Percentiles rank a stretch among this genome's conserved stretches.
phyloP scores from a whole-genome alignment of 2,113 vertebrate species.

The Nannobrachium achirus region DNA sequence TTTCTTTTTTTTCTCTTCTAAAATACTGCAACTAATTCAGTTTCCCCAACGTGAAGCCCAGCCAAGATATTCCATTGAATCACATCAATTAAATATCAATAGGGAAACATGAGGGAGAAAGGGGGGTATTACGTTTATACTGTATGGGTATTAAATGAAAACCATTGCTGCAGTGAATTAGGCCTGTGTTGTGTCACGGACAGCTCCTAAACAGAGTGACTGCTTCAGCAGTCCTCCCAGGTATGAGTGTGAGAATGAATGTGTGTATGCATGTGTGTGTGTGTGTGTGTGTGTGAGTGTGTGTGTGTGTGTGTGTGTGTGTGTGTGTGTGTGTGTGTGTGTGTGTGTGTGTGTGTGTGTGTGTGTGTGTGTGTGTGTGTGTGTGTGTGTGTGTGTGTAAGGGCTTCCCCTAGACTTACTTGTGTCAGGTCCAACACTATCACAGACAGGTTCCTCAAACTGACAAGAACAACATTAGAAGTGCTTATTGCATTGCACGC shows the following conservation, averaged over 20 bases:
- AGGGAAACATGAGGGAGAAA: conserved; percentile 10
- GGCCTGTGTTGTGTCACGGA: conserved; percentile 53
- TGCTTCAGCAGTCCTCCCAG: conserved; percentile 35
- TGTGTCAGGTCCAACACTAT: not conserved
- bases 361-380: not conserved
- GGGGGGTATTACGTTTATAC: conserved; percentile 32
- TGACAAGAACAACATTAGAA: conserved; percentile 14
- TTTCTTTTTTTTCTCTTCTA: conserved; percentile 9
- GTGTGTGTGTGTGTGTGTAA: not conserved
- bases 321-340: not conserved
- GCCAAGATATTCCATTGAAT: conserved; percentile 26
- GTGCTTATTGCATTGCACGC: conserved; percentile 3
- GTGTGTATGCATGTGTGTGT: not conserved
- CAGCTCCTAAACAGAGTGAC: conserved; percentile 49
- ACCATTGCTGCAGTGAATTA: conserved; percentile 28
- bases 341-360: not conserved
- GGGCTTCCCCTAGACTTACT: not conserved
- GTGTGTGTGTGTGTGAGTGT: not conserved
- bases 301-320: not conserved
- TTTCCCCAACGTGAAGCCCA: not conserved
- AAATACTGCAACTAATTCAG: conserved; percentile 32
- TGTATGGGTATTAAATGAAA: conserved; percentile 43
- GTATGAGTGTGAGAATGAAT: conserved; percentile 13
- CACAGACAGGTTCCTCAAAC: conserved; percentile 17
- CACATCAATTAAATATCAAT: conserved; percentile 40